phyloP scores from a whole-genome alignment of 2,888 invertebrate genomes.

The Lasioglossum calceatum region DNA sequence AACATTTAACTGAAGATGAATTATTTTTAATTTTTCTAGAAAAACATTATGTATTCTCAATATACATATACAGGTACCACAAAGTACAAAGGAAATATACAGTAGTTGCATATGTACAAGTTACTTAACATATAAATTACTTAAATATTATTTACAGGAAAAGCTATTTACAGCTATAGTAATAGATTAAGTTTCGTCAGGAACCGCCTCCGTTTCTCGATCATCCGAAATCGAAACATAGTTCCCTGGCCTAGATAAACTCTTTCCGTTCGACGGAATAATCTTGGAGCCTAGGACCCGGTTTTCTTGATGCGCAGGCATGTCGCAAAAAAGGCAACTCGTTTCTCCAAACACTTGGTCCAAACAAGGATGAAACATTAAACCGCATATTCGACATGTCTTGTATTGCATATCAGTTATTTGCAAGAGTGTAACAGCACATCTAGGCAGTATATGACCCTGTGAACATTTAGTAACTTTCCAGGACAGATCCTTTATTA shows the following conservation, averaged over 20 bases:
- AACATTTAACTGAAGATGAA: neutral
- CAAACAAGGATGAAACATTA: conserved; percentile 79
- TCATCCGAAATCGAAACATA: neutral
- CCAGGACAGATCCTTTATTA: conserved; percentile 77
- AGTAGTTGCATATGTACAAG: neutral
- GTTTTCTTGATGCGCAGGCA: conserved; percentile 74
- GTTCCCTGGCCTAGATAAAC: conserved; percentile 49
- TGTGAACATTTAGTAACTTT: conserved; percentile 72
- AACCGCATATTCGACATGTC: conserved; percentile 76
- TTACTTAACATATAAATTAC: neutral
- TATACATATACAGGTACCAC: neutral
- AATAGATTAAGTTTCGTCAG: conserved; percentile 21
- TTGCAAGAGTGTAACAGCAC: conserved; percentile 79
- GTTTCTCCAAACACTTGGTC: conserved; percentile 74
- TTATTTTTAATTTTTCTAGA: neutral
- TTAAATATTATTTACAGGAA: neutral
- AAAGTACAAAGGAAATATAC: neutral
- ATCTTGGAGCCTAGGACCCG: conserved; percentile 52
- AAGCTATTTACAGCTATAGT: neutral
- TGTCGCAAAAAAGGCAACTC: conserved; percentile 79
- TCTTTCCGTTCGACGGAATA: conserved; percentile 32
- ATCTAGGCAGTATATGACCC: conserved; percentile 80
- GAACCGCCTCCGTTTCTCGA: conserved; percentile 13
- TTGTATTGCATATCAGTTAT: conserved; percentile 74
- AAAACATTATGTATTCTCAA: neutral